Evolutionary conservation across 2,888 invertebrate species (phyloP).

Genomic region (Drosophila infuscata): DNA sequence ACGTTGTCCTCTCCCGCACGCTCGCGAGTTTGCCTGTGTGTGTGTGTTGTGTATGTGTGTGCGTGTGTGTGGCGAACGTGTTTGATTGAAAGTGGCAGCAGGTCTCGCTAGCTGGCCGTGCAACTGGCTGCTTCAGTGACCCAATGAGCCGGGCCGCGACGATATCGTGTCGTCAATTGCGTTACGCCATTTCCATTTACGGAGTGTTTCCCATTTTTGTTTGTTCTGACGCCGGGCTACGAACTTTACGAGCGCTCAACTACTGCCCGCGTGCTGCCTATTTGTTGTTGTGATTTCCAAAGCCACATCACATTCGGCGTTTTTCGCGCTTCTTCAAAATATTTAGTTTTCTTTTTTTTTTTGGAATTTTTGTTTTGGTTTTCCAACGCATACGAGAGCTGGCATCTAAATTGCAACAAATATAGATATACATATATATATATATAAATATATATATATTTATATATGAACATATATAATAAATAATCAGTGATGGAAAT

Average conservation of each 20-base stretch:
- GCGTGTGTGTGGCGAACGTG: constrained; percentile 16
- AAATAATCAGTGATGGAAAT: constrained; percentile 15
- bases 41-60: constrained; percentile 5
- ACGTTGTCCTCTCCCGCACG: constrained; percentile 56
- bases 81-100: constrained; percentile 1
- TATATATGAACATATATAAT: constrained; percentile 2
- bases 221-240: neutral
- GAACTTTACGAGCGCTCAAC: constrained; percentile 13
- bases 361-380: constrained; percentile 37
- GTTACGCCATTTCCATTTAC: constrained; percentile 16
- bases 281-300: constrained; percentile 37
- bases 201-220: constrained; percentile 1
- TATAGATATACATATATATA: constrained; percentile 14
- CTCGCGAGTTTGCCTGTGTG: neutral
- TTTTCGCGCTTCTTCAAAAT: neutral
- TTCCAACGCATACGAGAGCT: constrained; percentile 7
- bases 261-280: constrained; percentile 23
- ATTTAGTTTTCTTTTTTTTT: constrained; percentile 21
- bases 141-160: constrained; percentile 63
- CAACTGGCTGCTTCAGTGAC: constrained; percentile 58
- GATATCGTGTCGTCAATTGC: constrained; percentile 50
- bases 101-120: constrained; percentile 25
- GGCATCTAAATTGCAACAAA: neutral
- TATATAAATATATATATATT: constrained; percentile 14
- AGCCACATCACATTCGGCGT: constrained; percentile 1